Conservation (phyloP, 1,140 invertebrate species). For the Drosophila sturtevanti region DNA sequence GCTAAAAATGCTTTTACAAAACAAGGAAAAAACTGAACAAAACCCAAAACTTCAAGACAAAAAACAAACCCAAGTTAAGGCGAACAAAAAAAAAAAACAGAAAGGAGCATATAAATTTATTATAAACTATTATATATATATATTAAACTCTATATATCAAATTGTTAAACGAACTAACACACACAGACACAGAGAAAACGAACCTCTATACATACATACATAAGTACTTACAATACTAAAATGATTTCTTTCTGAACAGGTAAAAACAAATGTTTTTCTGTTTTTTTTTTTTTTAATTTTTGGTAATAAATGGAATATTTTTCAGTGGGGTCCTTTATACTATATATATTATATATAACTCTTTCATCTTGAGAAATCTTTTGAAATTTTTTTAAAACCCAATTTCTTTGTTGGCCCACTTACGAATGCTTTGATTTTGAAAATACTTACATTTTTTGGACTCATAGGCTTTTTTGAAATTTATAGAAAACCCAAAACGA, state of each 20-base stretch:
- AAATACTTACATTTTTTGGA: slow-evolving; percentile 55
- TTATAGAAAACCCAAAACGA: slow-evolving; percentile 59
- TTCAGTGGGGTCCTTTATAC: slow-evolving; percentile 50
- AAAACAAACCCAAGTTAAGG: slow-evolving; percentile 45
- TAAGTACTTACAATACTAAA: slow-evolving; percentile 4
- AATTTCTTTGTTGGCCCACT: slow-evolving; percentile 47
- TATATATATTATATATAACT: slow-evolving; percentile 14
- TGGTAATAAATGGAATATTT: too few relatives aligned
- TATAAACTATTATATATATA: slow-evolving; percentile 71
- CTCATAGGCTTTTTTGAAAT: slow-evolving; percentile 78
- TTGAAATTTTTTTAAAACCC: slow-evolving; percentile 26
- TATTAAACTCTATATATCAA: slow-evolving; percentile 71
- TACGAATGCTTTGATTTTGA: slow-evolving; percentile 67
- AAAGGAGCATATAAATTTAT: slow-evolving; percentile 68
- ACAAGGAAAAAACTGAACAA: slow-evolving; percentile 16
- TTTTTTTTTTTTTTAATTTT: slow-evolving; percentile 45
- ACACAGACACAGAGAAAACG: slow-evolving; percentile 48
- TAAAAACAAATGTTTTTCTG: not conserved
- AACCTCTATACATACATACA: slow-evolving; percentile 51
- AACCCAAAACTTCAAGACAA: slow-evolving; percentile 41
- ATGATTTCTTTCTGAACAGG: slow-evolving; percentile 12
- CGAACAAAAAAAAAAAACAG: slow-evolving; percentile 25
- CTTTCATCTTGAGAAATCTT: slow-evolving; percentile 16
- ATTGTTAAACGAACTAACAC: slow-evolving; percentile 67
- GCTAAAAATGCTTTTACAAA: slow-evolving; percentile 80